These are phyloP conservation scores for Arizona elegans DNA, from an alignment of 2,113 vertebrate species.

Conservation along the genomic window DNA sequence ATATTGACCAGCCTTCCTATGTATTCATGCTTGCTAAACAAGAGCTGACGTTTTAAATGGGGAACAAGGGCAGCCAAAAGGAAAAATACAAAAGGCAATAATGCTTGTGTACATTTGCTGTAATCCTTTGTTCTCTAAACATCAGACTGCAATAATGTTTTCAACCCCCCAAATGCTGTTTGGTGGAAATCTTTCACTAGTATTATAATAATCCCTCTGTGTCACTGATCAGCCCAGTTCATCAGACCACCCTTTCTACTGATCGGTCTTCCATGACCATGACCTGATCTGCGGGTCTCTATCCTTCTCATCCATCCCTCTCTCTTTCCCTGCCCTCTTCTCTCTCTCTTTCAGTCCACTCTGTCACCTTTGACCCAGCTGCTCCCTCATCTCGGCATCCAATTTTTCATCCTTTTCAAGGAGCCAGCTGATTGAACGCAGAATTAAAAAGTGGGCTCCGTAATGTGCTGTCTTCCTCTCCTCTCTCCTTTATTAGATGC, in stretches of 20 bases:
- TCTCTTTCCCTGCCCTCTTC: too few species aligned
- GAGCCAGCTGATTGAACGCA: slow-evolving; percentile 2
- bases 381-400: slow-evolving; percentile 17
- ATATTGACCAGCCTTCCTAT: background rate
- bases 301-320: background rate
- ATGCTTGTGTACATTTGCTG: background rate
- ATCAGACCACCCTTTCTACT: too few species aligned
- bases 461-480: background rate
- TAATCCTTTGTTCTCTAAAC: background rate
- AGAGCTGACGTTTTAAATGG: too few species aligned
- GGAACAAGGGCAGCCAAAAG: background rate
- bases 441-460: background rate
- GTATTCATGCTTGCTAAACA: background rate
- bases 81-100: background rate
- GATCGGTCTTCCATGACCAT: background rate
- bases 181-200: background rate
- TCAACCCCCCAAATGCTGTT: background rate
- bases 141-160: background rate
- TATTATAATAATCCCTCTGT: background rate
- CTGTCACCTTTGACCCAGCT: slow-evolving; percentile 5
- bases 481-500: slow-evolving; percentile 20
- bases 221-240: background rate
- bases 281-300: too few species aligned
- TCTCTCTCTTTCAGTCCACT: background rate
- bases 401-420: slow-evolving; percentile 1